Base-by-base conservation (phyloP, 2,888 invertebrate species). In the Parnassius glacialis region DNA sequence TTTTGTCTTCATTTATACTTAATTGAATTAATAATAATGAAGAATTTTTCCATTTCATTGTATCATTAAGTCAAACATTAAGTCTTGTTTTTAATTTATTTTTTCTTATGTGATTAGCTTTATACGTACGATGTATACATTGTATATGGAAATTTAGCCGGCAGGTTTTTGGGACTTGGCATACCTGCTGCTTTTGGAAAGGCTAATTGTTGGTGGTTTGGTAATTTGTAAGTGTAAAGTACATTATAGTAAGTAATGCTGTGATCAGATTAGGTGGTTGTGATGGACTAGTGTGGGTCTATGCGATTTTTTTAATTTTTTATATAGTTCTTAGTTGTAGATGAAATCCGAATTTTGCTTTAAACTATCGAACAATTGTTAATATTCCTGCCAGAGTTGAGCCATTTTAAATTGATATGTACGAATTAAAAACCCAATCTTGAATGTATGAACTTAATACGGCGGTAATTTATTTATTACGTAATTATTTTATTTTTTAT, bases 261-360 rank as follows among this genome's bases (percentile, higher is more conserved):
- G 90, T 90, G 90, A 90, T 90, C 86, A 83, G 86, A 80, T 72
- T 82, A 83, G 89, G 82, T 77, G 90, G 90, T 90, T 90, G 90
- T 90, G 90, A 90, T 79, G 84, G 79, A 74, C 66, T 73, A 76
- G 76, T 72, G 78, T 76, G 76, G 74, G 74, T 82, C 81, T 80
- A 82, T 81, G 81, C 75, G 74, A 74, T 73, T 79, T 84, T 83
- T 82, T 80, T 70, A 71, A 76, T 81, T 83, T 80, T 81, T 74
- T 74, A 74, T 71, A 70, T 71, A 70, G 75, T 76, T 74, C 77
- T 81, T 79, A 79, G 72, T 73, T 55, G 65, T 82, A 79, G 73
- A 67, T 67, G 70, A 56, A 72, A 82, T 77, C 81, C 80, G 81
- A 83, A 81, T 81, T 78, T 80, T 81, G 79, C 80, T 81, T 85